Base-by-base conservation (phyloP, 35 echinoderm and acorn worm genomes). In the Heliocidaris tuberculata region DNA sequence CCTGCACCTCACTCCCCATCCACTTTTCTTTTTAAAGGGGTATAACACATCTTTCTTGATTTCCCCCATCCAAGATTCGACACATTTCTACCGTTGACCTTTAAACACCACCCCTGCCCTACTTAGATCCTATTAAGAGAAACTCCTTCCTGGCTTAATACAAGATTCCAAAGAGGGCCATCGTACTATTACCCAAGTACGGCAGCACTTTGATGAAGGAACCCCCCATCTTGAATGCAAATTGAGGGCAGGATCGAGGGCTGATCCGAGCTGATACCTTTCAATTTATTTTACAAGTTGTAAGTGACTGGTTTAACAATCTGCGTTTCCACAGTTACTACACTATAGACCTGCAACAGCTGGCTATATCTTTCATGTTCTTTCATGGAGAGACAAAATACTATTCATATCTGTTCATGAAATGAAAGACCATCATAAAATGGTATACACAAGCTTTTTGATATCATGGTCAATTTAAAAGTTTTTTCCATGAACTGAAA, bases 241-340 rank as follows among this genome's bases (percentile, higher is more conserved):
- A 70, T 70, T 17, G 60, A 70, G 17, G 60, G 60, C 16, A 6
- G 60, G 60, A 70, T 70, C 60, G 60, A 70, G 60, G 60, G 60
- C 60, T 70, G 60, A 70, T 70, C 60, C 60, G 24, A 19, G 17
- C 60, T 70, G 60, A 70, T 70, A 70, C 24, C 60, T 60, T 70
- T 70, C 60, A 70, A 70, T 70, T 70, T 70, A 70, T 70, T 70
- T 70, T 70, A 70, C 60, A 70, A 21, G 60, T 70, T 70, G 60
- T 70, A 70, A 70, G 60, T 70, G 60, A 70, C 60, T 19, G 60
- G 60, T 16, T 70, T 70, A 70, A 19, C 60, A 70, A 70, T 70
- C 60, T 70, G 60, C 21, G 60, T 24, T 70, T 17, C 60, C 60
- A 70, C 21, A 16, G 60, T 70, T 70, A 70, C 60, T 5, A 70